phyloP scores from a whole-genome alignment of 2,888 invertebrate species.

The Microchrysa polita region DNA sequence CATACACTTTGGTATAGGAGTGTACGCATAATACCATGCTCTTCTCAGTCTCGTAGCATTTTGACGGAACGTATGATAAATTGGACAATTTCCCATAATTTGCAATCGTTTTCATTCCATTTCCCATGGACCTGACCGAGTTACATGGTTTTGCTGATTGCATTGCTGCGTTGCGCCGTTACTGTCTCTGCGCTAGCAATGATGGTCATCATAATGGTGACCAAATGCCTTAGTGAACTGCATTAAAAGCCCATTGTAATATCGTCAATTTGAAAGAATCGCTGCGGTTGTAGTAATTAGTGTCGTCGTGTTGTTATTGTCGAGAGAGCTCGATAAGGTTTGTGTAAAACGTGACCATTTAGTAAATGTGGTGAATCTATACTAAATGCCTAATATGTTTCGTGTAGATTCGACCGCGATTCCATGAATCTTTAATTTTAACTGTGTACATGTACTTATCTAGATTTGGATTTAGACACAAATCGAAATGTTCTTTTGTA shows the following conservation, averaged over 20 bases:
- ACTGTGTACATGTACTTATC: too few species aligned
- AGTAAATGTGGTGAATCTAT: too few species aligned
- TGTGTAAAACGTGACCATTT: not conserved
- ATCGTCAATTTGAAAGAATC: not conserved
- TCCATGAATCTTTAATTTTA: too few species aligned
- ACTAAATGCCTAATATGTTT: too few species aligned
- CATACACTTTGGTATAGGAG: too few species aligned
- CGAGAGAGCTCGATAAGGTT: not conserved
- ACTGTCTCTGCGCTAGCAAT: not conserved
- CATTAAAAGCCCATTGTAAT: constrained; percentile 1
- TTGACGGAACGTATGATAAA: constrained; percentile 14
- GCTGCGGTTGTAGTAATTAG: not conserved
- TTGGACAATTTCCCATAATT: constrained; percentile 34
- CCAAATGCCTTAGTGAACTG: not conserved
- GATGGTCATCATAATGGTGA: not conserved
- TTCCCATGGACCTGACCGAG: constrained; percentile 39
- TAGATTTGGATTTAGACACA: too few species aligned
- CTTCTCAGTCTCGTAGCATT: not conserved
- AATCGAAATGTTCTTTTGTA: too few species aligned
- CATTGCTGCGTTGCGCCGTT: not conserved
- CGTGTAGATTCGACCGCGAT: too few species aligned
- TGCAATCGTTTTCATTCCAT: constrained; percentile 16
- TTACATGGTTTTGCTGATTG: constrained; percentile 7
- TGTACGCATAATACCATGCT: too few species aligned
- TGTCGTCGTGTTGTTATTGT: not conserved